Evolutionary conservation across 2,888 invertebrate genomes (phyloP).

Genomic region (Phasia obesa): DNA sequence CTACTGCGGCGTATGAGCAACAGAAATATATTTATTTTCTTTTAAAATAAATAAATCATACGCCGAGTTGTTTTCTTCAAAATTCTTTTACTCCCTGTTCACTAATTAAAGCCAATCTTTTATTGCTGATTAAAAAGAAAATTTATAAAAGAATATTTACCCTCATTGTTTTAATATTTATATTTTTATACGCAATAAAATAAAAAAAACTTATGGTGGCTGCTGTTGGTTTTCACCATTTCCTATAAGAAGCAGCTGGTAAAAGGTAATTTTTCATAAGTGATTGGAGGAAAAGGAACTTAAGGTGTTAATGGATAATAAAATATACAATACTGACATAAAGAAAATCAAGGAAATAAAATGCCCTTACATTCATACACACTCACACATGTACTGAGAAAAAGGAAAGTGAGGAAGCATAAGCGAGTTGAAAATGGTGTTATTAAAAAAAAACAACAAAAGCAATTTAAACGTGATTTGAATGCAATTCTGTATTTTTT

Average conservation of each 20-base stretch:
- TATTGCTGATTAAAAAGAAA: conserved; percentile 38
- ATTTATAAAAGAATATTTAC: conserved; percentile 23
- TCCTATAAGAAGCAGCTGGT: conserved; percentile 59
- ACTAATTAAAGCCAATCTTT: conserved; percentile 50
- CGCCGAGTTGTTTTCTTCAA: neutral
- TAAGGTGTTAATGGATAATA: conserved; percentile 67
- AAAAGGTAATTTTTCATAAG: conserved; percentile 64
- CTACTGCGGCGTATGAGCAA: conserved; percentile 18
- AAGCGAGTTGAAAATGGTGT: conserved; percentile 22
- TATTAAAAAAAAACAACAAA: conserved; percentile 24
- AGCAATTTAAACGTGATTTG: conserved; percentile 65
- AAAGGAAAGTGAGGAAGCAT: neutral
- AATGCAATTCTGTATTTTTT: conserved; percentile 61
- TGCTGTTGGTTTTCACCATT: conserved; percentile 46
- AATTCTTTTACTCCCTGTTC: neutral
- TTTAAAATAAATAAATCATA: conserved; percentile 28
- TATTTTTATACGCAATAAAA: conserved; percentile 20
- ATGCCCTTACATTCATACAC: neutral
- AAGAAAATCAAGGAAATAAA: conserved; percentile 29
- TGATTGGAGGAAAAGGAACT: conserved; percentile 63
- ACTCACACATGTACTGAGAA: neutral
- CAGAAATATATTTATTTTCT: conserved; percentile 3
- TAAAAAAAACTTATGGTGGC: conserved; percentile 39
- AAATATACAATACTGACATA: conserved; percentile 14
- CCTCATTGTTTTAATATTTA: conserved; percentile 23